Evolutionary conservation across 1,140 invertebrate species (phyloP), one percentile per base, ranked within the genome.

Genomic region (Rhopalosiphum padi): DNA sequence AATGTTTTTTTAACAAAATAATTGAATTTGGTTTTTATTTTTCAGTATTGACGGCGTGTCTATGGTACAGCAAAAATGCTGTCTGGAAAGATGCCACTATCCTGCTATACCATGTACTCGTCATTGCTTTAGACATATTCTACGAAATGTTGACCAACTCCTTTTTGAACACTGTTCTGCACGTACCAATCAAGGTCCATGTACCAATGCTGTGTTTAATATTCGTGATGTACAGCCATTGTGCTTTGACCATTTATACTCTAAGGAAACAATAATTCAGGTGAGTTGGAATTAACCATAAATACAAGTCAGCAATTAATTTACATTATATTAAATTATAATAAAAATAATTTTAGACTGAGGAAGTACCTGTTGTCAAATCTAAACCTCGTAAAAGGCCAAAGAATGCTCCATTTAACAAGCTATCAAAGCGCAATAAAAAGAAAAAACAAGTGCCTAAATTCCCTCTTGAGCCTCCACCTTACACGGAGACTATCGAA

Each of bases 121-220:
- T 43, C 97, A 98, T 95, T 99, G 98, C 95, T 95, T 97, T 35
- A 96, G 97, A 93, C 98, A 99, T 95, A 98, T 99, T 94, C 98
- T 98, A 95, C 96, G 97, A 94, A 98, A 98, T 95, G 96, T 97
- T 51, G 98, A 98, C 94, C 98, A 99, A 95, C 96, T 98, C 94
- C 95, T 99, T 86, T 99, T 98, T 95, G 97, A 97, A 94, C 97
- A 98, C 94, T 99, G 98, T 95, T 98, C 98, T 93, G 98, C 98
- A 90, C 98, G 97, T 95, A 98, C 97, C 95, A 97, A 96, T 77
- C 98, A 98, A 95, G 98, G 98, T 94, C 97, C 98, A 95, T 99
- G 98, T 95, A 97, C 97, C 94, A 96, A 97, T 93, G 98, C 98
- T 91, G 97, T 98, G 41, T 97, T 98, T 94, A 98, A 98, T 95